Evolutionary conservation across 2,113 vertebrate genomes (phyloP).

Genomic region (Pygoscelis adeliae): DNA sequence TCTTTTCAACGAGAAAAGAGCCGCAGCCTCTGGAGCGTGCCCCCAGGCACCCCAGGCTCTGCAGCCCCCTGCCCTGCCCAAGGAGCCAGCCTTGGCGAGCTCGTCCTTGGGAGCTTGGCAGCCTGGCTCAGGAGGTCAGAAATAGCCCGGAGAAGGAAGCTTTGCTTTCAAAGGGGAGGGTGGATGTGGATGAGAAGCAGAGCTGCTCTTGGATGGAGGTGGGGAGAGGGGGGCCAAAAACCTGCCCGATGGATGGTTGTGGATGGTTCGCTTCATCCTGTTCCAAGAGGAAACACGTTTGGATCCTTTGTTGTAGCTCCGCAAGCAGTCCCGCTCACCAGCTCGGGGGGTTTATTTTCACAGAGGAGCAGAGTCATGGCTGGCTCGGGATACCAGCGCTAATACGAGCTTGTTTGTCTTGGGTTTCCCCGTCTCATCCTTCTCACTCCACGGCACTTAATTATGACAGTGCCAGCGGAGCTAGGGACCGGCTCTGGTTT

Average conservation of each 20-base stretch:
- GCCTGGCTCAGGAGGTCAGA: neutral
- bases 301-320: slow-evolving; percentile 30
- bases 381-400: neutral
- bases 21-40: neutral
- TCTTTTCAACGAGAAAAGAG: neutral
- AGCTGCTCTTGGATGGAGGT: neutral
- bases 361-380: neutral
- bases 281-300: slow-evolving; percentile 34
- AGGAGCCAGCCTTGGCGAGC: neutral
- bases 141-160: slow-evolving; percentile 35
- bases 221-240: neutral
- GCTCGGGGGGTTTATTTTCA: neutral
- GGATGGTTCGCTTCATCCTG: neutral
- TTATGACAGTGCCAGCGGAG: neutral
- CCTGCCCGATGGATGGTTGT: neutral
- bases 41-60: accelerated
- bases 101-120: neutral
- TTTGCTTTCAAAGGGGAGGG: neutral
- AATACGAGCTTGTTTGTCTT: neutral
- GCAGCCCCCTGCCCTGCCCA: neutral
- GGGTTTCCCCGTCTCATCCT: neutral
- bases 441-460: neutral
- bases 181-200: slow-evolving; percentile 39
- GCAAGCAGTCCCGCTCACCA: neutral
- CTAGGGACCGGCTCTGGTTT: neutral